Base-by-base conservation (phyloP, 2,888 invertebrate species). In the Chymomyza fuscimana region DNA sequence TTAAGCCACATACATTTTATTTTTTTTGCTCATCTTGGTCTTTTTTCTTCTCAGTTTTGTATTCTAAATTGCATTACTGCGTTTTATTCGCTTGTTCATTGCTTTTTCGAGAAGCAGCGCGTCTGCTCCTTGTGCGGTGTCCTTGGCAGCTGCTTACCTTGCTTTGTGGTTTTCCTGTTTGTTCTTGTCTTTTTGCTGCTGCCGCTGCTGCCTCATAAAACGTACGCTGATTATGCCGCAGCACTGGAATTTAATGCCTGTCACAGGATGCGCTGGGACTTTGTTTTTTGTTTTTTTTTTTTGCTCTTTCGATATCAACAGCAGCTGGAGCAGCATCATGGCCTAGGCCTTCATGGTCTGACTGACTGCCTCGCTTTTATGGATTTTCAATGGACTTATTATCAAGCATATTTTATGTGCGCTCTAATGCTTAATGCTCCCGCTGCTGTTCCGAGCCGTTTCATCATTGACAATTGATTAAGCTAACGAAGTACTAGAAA, bases 21-120 rank as follows among this genome's bases (percentile, higher is more conserved):
- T 63, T 65, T 52, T 65, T 62, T 69, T 63, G 36, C 6, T 62
- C 19, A 19, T 15, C 25, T 22, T 58, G 10, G 2, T 6, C 19
- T 22, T 10, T 12, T 60, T 9, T 6, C 4, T 61, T 10, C 22
- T 32, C 32, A 5, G 32, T 70, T 62, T 71, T 72, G 65, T 73
- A 80, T 73, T 65, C 76, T 73, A 89, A 89, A 86, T 88, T 85
- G 78, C 80, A 80, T 79, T 81, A 78, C 63, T 70, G 73, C 64
- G 60, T 63, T 65, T 62, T 56, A 52, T n/a, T 60, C 63, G 52
- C 25, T 40, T 56, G 54, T 65, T 65, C 36, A 22, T 32, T 40
- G 46, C 60, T 61, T 61, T 15, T 25, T 25, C 15, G 7, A 54
- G 32, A 1, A 54, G 19, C 16, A 54, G 1, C 51, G 15, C 51